A percentile compares a stretch with the other conserved stretches of the same genome.
Evolutionary conservation across 2,888 invertebrate genomes (phyloP).

Genomic region (Diaphora mendica): DNA sequence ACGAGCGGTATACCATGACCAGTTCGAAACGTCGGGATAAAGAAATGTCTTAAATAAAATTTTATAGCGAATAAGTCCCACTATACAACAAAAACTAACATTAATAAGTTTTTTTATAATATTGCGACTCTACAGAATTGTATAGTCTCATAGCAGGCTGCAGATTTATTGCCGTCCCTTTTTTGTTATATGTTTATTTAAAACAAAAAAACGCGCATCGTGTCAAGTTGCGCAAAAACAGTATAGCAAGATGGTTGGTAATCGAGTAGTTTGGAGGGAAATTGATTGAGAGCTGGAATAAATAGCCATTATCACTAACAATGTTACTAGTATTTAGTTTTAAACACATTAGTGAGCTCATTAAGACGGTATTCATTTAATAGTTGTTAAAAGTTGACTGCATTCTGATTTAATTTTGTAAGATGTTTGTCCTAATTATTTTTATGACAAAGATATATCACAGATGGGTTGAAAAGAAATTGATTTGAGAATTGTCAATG

Average conservation of each 20-base stretch:
- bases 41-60: too few relatives aligned
- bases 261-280: neutral
- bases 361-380: neutral
- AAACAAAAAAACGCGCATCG: slow-evolving; percentile 66
- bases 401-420: neutral
- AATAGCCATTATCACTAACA: neutral
- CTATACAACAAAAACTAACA: neutral
- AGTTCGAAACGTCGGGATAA: too few relatives aligned
- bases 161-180: slow-evolving; percentile 74
- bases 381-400: neutral
- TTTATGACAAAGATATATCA: too few relatives aligned
- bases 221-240: slow-evolving; percentile 73
- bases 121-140: slow-evolving; percentile 49
- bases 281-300: neutral
- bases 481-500: too few relatives aligned
- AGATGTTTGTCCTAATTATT: neutral
- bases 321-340: neutral
- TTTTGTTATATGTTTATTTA: slow-evolving; percentile 72
- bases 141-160: slow-evolving; percentile 54
- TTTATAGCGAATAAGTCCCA: too few relatives aligned
- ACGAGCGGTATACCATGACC: too few relatives aligned
- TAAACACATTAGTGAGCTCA: neutral
- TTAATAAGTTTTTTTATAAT: neutral
- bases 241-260: slow-evolving; percentile 28
- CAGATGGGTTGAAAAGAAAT: too few relatives aligned